Evolutionary conservation across 2,113 vertebrate species (phyloP), one percentile per base, ranked within the genome.

Genomic region (Coptodon bakossiorum): DNA sequence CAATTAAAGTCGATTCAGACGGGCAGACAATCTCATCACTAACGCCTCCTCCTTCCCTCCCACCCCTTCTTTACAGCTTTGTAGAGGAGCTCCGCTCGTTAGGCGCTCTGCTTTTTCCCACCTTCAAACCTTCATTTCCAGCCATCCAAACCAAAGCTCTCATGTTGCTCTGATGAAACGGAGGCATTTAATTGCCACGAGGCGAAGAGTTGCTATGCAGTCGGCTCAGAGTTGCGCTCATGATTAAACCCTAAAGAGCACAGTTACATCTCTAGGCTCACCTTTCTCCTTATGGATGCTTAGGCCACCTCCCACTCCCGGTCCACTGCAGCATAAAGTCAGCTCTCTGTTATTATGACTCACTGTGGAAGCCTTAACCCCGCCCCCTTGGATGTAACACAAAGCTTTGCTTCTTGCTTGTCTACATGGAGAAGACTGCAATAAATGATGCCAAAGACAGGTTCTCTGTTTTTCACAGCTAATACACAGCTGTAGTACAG

Each of bases 201-300:
- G 89, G 88, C 48, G 19, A 92, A 91, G 52, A 83, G 94, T 94
- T 95, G 91, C 93, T 80, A 90, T 93, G 94, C 89, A 87, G 71
- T 88, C 52, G 6, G 53, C 63, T 79, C 80, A 1, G 48, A 90
- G 88, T 87, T 66, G 79, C 2, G 38, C 86, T 90, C 43, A 9
- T 92, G 90, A 93, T 91, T 90, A 92, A 85, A 88, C 82, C 92
- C 84, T 73, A 76, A 91, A 90, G 92, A 94, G 84, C 89, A 90
- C 91, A 95, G 95, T 95, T 94, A 92, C 86, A 91, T 91, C 81
- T 93, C 82, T 86, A 85, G 90, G 85, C 93, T 93, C 91, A 95
- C 92, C 92, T 94, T 91, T 94, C 91, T 90, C 53, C 57, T 11
- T 59, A 84, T 79, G 84, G 57, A 80, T 19, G 61, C 53, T 85